Base-by-base conservation (phyloP, 2,888 invertebrate species). In the Glyphotaelius pellucidus region DNA sequence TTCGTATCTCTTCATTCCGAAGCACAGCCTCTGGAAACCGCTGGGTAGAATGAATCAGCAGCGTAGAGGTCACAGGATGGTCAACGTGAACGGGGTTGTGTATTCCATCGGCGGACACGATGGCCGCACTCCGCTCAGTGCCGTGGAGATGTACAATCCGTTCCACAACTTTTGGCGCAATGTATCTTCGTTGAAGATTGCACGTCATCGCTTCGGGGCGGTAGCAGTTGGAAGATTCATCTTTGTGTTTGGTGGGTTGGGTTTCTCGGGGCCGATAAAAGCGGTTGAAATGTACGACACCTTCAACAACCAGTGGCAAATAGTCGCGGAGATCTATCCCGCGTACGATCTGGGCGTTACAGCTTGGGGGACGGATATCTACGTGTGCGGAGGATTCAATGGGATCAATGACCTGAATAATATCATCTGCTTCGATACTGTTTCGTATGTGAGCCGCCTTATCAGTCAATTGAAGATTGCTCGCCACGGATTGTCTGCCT, bases 221-320 rank as follows among this genome's bases (percentile, higher is more conserved):
- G 89, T 67, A 1, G 91, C 67, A 19, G 91, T 91, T 11, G 81
- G 67, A 19, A 25, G 84, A 89, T 83, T 42, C 52, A 91, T 91
- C 25, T 91, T 89, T n/a, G 91, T 91, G 5, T 91, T 91, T 47
- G 91, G 91, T 4, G 91, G 91, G 32, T 19, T 91, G n/a, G 83
- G 52, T 19, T 31, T 25, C 9, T 15, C 35, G 7, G 89, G 81
- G 19, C 81, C 89, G 25, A 25, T 89, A n/a, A 83, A 81, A 35
- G 19, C 14, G 4, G 81, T 91, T n/a, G 91, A 91, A 80, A 89
- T 67, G 80, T 91, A 91, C 31, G 91, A 91, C 35, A 91, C 89
- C 7, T 30, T 84, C 9, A 25, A 14, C 19, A 31, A 89, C 35
- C 47, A 11, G 12, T 91, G 91, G 91, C 25, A 47, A 19, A 19